These are phyloP conservation scores for Enteromius treurensis DNA, from an alignment of 2,797 vertebrate species.

Conservation along the genomic window DNA sequence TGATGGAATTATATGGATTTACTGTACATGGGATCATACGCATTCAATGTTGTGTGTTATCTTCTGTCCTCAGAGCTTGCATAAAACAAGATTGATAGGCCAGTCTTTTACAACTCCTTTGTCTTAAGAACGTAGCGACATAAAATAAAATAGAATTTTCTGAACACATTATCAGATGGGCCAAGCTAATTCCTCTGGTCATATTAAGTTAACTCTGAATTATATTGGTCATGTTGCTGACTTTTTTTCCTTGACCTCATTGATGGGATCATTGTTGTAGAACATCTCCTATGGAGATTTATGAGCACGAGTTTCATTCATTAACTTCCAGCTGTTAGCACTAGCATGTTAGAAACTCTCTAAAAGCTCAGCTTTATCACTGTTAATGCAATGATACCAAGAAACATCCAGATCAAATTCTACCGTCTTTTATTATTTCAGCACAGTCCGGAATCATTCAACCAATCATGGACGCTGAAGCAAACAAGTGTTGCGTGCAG, in stretches of 20 bases:
- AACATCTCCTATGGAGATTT: conserved; percentile 25
- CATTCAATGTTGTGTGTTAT: neutral
- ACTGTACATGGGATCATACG: neutral
- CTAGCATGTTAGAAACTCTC: conserved; percentile 7
- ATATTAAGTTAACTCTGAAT: neutral
- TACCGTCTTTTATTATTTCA: conserved; percentile 42
- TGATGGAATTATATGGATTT: neutral
- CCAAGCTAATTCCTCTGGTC: neutral
- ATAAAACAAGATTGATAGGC: neutral
- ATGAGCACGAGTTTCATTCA: neutral
- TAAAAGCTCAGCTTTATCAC: conserved; percentile 18
- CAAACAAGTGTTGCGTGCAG: conserved; percentile 54
- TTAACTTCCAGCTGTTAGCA: conserved; percentile 23
- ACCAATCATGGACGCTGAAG: conserved; percentile 28
- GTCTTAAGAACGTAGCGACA: neutral
- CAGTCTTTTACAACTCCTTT: neutral
- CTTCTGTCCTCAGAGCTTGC: neutral
- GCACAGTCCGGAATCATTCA: conserved; percentile 34
- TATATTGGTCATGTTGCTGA: neutral
- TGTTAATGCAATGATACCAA: conserved; percentile 8
- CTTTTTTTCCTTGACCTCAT: conserved; percentile 16
- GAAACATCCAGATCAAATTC: conserved; percentile 21
- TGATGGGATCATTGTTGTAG: conserved; percentile 32
- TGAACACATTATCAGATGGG: conserved; percentile 1
- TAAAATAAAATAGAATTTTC: neutral